These are phyloP conservation scores for Mesitornis unicolor DNA, from an alignment of 2,113 vertebrate species.

Conservation along the genomic window DNA sequence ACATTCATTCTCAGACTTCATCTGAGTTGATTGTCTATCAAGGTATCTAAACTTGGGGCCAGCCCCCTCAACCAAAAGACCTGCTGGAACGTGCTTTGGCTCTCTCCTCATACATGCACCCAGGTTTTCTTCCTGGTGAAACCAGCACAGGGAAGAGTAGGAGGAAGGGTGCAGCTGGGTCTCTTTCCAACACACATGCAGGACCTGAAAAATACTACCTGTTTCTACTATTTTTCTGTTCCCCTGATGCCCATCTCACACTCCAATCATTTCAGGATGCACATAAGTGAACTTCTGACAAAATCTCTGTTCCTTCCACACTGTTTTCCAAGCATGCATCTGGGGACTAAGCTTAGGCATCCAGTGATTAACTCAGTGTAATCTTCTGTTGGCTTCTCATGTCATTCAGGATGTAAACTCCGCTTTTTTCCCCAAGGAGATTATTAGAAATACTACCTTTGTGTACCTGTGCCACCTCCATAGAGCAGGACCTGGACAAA, in stretches of 20 bases:
- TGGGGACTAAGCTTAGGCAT: background rate
- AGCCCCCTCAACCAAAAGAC: background rate
- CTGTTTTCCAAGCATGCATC: background rate
- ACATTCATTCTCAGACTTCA: background rate
- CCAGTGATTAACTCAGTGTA: background rate
- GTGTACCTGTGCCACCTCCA: background rate
- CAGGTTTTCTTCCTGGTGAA: background rate
- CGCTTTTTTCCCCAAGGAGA: background rate
- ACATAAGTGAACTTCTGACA: background rate
- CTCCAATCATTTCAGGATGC: background rate
- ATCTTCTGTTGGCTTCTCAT: background rate
- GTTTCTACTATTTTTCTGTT: background rate
- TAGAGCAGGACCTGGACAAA: background rate
- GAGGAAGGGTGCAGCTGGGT: background rate
- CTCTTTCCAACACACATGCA: background rate
- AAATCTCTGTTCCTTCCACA: background rate
- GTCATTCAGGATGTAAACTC: background rate
- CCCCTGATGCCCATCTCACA: background rate
- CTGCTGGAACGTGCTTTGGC: background rate
- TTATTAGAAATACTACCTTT: background rate
- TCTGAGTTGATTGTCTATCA: accelerated
- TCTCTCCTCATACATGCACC: accelerated
- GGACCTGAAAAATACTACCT: background rate
- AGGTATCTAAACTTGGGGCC: background rate
- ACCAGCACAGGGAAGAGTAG: background rate